phyloP scores from a whole-genome alignment of 2,113 vertebrate species.

The Trogon surrucura region DNA sequence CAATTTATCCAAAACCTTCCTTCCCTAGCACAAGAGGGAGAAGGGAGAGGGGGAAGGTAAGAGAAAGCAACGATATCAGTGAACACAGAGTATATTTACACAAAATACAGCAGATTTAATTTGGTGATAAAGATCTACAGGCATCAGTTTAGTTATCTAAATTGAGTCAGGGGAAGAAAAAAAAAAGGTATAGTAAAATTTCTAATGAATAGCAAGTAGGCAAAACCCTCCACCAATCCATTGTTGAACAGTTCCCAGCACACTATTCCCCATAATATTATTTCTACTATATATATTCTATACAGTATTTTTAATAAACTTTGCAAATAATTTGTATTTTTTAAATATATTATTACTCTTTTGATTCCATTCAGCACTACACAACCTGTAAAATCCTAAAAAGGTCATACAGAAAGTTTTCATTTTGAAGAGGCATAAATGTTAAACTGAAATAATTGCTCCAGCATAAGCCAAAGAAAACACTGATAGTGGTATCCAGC shows the following conservation, averaged over 20 bases:
- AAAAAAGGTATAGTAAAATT: background rate
- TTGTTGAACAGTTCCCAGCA: background rate
- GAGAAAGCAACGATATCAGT: background rate
- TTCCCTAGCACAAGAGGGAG: constrained; percentile 77
- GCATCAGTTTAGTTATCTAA: background rate
- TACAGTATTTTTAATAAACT: background rate
- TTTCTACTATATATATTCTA: background rate
- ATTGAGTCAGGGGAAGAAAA: background rate
- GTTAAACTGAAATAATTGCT: background rate
- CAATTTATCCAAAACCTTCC: constrained; percentile 83
- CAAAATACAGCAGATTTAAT: background rate
- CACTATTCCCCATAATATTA: background rate
- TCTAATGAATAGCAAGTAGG: background rate
- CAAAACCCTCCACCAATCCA: background rate
- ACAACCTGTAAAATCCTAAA: background rate
- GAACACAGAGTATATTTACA: background rate
- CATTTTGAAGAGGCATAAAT: background rate
- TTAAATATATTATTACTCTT: background rate
- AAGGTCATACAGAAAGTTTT: background rate
- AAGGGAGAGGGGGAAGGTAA: background rate
- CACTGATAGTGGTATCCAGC: background rate
- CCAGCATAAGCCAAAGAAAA: background rate
- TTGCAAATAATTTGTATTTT: background rate
- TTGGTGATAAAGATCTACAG: background rate
- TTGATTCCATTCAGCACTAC: background rate